These are phyloP conservation scores for Stegana nigrithorax DNA, from an alignment of 2,888 invertebrate genomes.

Conservation along the genomic window DNA sequence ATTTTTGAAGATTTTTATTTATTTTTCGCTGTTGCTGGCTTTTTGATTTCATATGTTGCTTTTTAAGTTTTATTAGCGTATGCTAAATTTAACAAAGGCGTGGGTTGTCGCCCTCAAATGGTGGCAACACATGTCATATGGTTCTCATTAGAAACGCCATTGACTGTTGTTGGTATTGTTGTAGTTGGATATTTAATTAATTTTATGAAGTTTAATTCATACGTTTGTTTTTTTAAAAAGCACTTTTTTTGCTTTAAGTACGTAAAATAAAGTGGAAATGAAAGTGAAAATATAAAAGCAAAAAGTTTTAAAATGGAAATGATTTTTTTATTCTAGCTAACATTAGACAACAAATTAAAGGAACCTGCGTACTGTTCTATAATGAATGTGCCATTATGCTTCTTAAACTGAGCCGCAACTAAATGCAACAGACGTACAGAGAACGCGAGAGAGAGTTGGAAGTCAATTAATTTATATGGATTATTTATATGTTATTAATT, in stretches of 20 bases:
- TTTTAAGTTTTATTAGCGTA: slow-evolving; percentile 28
- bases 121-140: slow-evolving; percentile 41
- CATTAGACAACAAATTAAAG: not conserved
- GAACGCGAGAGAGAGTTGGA: not conserved
- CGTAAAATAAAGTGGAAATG: no score
- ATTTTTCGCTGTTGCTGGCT: not conserved
- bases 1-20: slow-evolving; percentile 10
- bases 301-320: no score
- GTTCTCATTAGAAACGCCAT: no score
- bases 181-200: no score
- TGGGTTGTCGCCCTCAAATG: slow-evolving; percentile 53
- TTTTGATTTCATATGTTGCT: not conserved
- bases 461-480: slow-evolving; percentile 13
- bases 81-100: slow-evolving; percentile 56
- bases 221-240: no score
- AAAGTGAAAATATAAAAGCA: no score
- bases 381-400: slow-evolving; percentile 12
- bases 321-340: no score
- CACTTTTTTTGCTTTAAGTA: no score
- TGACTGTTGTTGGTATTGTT: no score
- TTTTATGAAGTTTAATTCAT: no score
- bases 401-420: not conserved
- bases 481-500: slow-evolving; percentile 17
- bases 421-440: not conserved
- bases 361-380: not conserved